These are phyloP conservation scores for Helarctos malayanus DNA, from an alignment of 2,797 vertebrate species.

Conservation along the genomic window DNA sequence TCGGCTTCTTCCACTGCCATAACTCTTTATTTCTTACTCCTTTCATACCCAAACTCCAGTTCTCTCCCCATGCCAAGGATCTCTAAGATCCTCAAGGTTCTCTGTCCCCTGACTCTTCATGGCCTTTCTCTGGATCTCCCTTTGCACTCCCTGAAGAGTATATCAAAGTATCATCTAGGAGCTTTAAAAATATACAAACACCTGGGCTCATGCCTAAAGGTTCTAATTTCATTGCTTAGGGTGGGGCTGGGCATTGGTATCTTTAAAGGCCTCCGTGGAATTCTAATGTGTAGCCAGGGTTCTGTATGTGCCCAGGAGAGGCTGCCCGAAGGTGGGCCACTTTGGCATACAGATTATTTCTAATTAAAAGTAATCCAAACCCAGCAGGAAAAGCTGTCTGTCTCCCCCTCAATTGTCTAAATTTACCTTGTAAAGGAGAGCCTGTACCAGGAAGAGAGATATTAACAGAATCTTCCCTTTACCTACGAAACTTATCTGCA, in stretches of 20 bases:
- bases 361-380: background rate
- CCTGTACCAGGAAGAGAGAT: background rate
- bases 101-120: background rate
- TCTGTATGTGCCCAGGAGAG: background rate
- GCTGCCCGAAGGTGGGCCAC: background rate
- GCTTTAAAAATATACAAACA: conserved; percentile 9
- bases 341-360: background rate
- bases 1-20: background rate
- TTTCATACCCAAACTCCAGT: background rate
- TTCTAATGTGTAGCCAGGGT: background rate
- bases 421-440: background rate
- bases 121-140: background rate
- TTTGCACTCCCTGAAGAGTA: background rate
- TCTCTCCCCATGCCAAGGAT: conserved; percentile 15
- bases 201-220: background rate
- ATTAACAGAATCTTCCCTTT: background rate
- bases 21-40: background rate
- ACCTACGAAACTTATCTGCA: background rate
- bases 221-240: background rate
- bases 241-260: background rate
- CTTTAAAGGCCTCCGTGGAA: background rate
- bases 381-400: background rate
- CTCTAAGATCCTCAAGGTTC: background rate
- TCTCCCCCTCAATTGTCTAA: background rate
- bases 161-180: background rate